These are phyloP conservation scores for Watsonalla binaria DNA, from an alignment of 2,888 invertebrate species.

Conservation along the genomic window DNA sequence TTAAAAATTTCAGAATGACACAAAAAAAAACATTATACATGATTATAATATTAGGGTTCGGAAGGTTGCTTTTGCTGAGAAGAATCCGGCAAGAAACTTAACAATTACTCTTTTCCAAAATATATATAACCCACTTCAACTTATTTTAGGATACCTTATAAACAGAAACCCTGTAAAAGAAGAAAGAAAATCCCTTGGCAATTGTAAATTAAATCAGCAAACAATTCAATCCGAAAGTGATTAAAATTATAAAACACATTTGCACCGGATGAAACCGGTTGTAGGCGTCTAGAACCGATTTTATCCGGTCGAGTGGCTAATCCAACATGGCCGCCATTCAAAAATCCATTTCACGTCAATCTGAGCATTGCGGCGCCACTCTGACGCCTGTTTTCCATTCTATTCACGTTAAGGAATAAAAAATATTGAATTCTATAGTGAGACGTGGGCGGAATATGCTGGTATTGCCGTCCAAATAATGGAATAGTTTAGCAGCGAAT, in stretches of 20 bases:
- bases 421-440: constrained; percentile 8
- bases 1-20: too few relatives aligned
- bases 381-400: constrained; percentile 10
- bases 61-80: too few relatives aligned
- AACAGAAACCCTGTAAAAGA: too few relatives aligned
- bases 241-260: constrained; percentile 43
- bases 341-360: constrained; percentile 74
- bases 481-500: constrained; percentile 9
- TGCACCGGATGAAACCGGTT: constrained; percentile 27
- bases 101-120: too few relatives aligned
- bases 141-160: too few relatives aligned
- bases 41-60: too few relatives aligned
- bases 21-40: too few relatives aligned
- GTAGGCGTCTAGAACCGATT: constrained; percentile 32
- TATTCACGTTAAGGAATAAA: constrained; percentile 7
- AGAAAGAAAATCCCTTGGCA: too few relatives aligned
- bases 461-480: not conserved
- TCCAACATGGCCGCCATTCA: constrained; percentile 54
- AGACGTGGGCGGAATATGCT: constrained; percentile 10
- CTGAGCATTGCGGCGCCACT: constrained; percentile 44
- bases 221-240: constrained; percentile 13
- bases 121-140: too few relatives aligned
- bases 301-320: constrained; percentile 39
- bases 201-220: constrained; percentile 14
- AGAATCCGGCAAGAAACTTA: too few relatives aligned